Evolutionary conservation across 2,888 invertebrate genomes (phyloP), one percentile per base, ranked within the genome.

Genomic region (Scaeva pyrastri): DNA sequence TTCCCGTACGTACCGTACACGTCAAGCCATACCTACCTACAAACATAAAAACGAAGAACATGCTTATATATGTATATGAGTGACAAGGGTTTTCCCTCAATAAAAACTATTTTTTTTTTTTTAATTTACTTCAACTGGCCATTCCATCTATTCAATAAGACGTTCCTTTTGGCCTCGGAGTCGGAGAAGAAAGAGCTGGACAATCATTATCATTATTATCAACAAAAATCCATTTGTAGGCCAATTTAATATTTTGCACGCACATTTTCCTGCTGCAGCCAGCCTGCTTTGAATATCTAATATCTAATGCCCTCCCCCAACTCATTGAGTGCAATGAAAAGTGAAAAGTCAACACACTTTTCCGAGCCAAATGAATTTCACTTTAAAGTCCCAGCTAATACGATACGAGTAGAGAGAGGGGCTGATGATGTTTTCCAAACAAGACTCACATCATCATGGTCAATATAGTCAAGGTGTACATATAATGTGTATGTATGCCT

Each of bases 321-420:
- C 64, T 19, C 56, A 45, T 66, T 31, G 71, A 60, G 66, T 66
- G 78, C 82, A 87, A 87, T 87, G 87, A 87, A 87, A 87, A 87
- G 87, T 87, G 87, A 87, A 87, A 87, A 87, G 87, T 87, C 87
- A 87, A 87, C 87, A 87, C 83, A 87, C 87, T 87, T 87, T 87
- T 87, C 87, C 87, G 68, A 79, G 87, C 82, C 82, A 87, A 83
- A 56, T 68, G 82, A 79, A 82, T 82, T 87, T 87, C 87, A 87
- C 87, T 82, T 87, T 87, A 87, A 75, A 87, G 66, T 66, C 74
- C 66, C 71, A 80, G 31, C 8, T 14, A 76, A 39, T 4, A n/a
- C n/a, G n/a, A n/a, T n/a, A n/a, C n/a, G n/a, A n/a, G 10, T 2
- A 16, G 45, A 5, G 36, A 14, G 19, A 31, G 14, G 39, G 14